Conservation (phyloP, 1,140 invertebrate species). For the Ips typographus region DNA sequence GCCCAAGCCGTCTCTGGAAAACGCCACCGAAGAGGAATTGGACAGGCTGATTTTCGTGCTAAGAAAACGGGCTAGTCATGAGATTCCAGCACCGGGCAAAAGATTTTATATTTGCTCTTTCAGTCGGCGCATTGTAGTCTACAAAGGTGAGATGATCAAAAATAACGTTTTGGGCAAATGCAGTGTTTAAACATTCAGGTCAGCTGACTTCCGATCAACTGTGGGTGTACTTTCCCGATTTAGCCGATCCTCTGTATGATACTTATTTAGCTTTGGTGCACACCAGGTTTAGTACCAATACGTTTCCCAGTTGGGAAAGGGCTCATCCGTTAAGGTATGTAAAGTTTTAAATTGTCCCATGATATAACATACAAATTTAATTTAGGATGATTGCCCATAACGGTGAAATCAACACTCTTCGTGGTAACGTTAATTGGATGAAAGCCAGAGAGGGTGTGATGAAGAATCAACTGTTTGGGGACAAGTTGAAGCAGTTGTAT, state of each 20-base stretch:
- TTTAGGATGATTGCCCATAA: slow-evolving; percentile 93
- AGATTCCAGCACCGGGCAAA: slow-evolving; percentile 76
- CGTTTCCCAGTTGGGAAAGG: slow-evolving; percentile 98
- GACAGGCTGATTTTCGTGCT: slow-evolving; percentile 81
- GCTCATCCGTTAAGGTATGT: slow-evolving; percentile 94
- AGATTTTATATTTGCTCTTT: slow-evolving; percentile 97
- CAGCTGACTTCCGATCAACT: slow-evolving; percentile 94
- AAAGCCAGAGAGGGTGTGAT: slow-evolving; percentile 98
- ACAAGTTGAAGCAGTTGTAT: slow-evolving; percentile 80
- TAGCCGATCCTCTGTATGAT: slow-evolving; percentile 78
- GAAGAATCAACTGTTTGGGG: slow-evolving; percentile 81
- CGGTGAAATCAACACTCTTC: slow-evolving; percentile 98
- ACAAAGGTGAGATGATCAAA: slow-evolving; percentile 73
- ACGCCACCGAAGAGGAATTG: slow-evolving; percentile 42
- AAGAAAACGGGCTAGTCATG: slow-evolving; percentile 89
- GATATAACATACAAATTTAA: slow-evolving; percentile 7
- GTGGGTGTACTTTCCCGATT: slow-evolving; percentile 74
- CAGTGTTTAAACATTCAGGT: slow-evolving; percentile 9
- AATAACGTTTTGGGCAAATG: not conserved
- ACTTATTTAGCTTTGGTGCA: slow-evolving; percentile 96
- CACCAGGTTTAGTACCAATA: slow-evolving; percentile 96
- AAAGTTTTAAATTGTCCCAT: slow-evolving; percentile 1
- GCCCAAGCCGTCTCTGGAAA: slow-evolving; percentile 17
- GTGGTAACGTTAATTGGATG: slow-evolving; percentile 98
- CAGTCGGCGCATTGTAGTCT: slow-evolving; percentile 87